phyloP scores from a whole-genome alignment of 2,113 vertebrate species.

The Paradoxurus hermaphroditus region DNA sequence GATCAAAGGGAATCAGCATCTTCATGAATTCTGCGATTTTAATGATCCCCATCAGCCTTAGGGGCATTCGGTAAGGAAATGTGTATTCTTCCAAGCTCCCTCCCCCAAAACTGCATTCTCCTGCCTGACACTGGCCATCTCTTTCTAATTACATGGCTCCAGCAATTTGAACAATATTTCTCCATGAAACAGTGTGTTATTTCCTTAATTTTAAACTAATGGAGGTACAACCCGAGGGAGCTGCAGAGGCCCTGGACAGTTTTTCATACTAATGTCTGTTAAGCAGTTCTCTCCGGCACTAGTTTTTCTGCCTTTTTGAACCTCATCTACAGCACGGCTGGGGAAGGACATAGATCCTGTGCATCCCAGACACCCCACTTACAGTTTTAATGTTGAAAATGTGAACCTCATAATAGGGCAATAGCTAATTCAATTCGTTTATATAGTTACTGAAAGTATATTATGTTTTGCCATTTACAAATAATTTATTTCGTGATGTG shows the following conservation, averaged over 20 bases:
- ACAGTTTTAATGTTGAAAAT: neutral
- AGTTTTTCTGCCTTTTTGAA: neutral
- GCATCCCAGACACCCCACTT: neutral
- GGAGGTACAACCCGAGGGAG: neutral
- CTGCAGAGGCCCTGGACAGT: neutral
- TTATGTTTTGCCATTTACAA: neutral
- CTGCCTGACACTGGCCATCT: neutral
- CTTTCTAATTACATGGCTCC: neutral
- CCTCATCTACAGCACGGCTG: neutral
- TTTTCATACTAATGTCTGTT: neutral
- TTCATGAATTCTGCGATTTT: slow-evolving; percentile 37
- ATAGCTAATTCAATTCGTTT: neutral
- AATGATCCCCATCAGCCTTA: neutral
- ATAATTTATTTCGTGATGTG: neutral
- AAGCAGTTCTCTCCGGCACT: neutral
- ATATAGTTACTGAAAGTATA: neutral
- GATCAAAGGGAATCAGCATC: neutral
- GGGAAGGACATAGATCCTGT: neutral
- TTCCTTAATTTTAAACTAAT: slow-evolving; percentile 30
- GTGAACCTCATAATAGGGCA: neutral
- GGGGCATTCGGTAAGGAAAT: neutral
- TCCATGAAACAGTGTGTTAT: neutral
- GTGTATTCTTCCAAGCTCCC: neutral
- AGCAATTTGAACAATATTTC: neutral
- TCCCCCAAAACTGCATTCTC: neutral